Evolutionary conservation across 2,888 invertebrate genomes (phyloP).

Genomic region (Thymelicus sylvestris): DNA sequence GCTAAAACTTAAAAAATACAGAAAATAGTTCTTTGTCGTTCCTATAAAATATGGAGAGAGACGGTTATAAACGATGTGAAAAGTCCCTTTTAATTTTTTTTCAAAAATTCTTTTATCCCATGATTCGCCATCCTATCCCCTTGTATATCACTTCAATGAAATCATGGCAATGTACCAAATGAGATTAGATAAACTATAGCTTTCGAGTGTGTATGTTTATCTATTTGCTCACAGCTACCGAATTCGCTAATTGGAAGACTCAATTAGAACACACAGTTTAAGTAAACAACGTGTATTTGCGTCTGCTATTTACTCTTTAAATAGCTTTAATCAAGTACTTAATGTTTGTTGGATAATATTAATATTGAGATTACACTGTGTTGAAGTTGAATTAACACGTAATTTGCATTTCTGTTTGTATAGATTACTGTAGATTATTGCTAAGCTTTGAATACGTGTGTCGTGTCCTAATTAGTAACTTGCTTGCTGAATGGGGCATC

Average conservation of each 20-base stretch:
- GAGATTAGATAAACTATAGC: constrained; percentile 48
- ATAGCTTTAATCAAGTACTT: constrained; percentile 8
- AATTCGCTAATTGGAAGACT: constrained; percentile 37
- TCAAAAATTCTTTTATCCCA: not conserved
- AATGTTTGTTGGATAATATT: not conserved
- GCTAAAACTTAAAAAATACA: no score
- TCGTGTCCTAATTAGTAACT: no score
- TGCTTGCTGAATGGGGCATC: no score
- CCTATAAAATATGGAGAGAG: no score
- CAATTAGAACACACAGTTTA: constrained; percentile 19
- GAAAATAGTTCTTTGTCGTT: no score
- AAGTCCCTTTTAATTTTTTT: no score
- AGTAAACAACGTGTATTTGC: constrained; percentile 6
- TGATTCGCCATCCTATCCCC: not conserved
- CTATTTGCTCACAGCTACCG: constrained; percentile 34
- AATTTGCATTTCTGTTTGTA: no score
- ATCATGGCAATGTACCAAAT: constrained; percentile 52
- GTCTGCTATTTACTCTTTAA: constrained; percentile 5
- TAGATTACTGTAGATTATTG: no score
- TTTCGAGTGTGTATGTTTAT: constrained; percentile 36
- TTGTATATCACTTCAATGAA: constrained; percentile 51
- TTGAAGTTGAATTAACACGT: not conserved
- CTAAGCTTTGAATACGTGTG: no score
- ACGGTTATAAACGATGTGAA: no score
- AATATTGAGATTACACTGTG: constrained; percentile 1